These are phyloP conservation scores for Diaprepes abbreviatus DNA, from an alignment of 2,888 invertebrate species.

Conservation along the genomic window DNA sequence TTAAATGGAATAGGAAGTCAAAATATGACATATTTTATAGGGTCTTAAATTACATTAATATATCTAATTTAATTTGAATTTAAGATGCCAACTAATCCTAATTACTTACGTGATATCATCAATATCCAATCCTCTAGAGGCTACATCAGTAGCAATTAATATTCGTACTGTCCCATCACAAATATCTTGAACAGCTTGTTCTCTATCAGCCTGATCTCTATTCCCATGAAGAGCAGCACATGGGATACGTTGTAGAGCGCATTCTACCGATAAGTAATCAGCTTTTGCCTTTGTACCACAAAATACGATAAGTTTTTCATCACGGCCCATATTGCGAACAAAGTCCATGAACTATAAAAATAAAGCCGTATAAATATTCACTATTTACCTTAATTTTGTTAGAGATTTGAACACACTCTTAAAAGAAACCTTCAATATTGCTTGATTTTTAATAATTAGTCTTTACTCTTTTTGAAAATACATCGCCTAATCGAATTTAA, in stretches of 20 bases:
- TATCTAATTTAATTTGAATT: too few relatives aligned
- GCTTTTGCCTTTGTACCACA: constrained; percentile 89
- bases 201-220: constrained; percentile 81
- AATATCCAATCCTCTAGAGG: constrained; percentile 94
- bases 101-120: constrained; percentile 81
- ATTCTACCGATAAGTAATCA: constrained; percentile 85
- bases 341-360: constrained; percentile 76
- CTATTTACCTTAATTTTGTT: too few relatives aligned
- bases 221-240: constrained; percentile 92
- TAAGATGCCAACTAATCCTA: too few relatives aligned
- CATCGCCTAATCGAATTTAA: too few relatives aligned
- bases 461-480: too few relatives aligned
- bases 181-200: constrained; percentile 88
- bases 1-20: too few relatives aligned
- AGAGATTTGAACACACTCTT: too few relatives aligned
- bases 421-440: too few relatives aligned
- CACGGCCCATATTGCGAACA: constrained; percentile 76
- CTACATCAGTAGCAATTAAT: constrained; percentile 95
- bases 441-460: too few relatives aligned
- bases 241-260: constrained; percentile 77
- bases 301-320: constrained; percentile 92
- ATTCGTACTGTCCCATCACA: constrained; percentile 84
- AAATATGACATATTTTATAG: too few relatives aligned
- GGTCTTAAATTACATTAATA: too few relatives aligned
- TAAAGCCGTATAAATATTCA: constrained; percentile 16